A percentile compares a stretch with the other conserved stretches of the same genome.
Evolutionary conservation across 2,888 invertebrate genomes (phyloP).

Genomic region (Xanthorhoe spadicearia): DNA sequence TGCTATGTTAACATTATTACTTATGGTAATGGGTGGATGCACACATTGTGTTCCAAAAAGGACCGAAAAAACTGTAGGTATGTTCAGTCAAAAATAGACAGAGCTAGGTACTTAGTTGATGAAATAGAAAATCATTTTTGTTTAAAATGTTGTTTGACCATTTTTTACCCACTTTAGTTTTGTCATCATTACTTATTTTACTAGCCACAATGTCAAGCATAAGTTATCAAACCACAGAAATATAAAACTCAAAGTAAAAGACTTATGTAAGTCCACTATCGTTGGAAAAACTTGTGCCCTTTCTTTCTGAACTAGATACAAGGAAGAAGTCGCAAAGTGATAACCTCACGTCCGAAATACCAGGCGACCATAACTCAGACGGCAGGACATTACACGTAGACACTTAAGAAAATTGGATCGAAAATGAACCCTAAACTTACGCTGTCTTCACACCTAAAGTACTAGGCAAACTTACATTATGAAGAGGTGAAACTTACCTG

Average conservation of each 20-base stretch:
- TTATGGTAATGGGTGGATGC: background rate
- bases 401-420: background rate
- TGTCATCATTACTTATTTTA: too few relatives aligned
- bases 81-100: background rate
- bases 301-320: background rate
- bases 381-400: background rate
- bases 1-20: background rate
- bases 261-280: too few relatives aligned
- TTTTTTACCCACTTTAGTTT: too few relatives aligned
- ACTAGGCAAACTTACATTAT: conserved; percentile 22
- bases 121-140: too few relatives aligned
- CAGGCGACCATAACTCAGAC: background rate
- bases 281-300: background rate
- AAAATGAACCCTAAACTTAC: background rate
- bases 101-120: too few relatives aligned
- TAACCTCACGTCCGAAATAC: background rate
- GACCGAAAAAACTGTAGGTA: background rate
- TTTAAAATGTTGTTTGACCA: background rate
- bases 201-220: too few relatives aligned
- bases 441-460: background rate
- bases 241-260: too few relatives aligned
- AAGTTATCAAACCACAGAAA: too few relatives aligned
- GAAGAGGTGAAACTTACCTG: conserved; percentile 84
- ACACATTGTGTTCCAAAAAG: conserved; percentile 1
- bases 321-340: background rate